Evolutionary conservation across 2,888 invertebrate genomes (phyloP).

Genomic region (Megalurothrips usitatus): DNA sequence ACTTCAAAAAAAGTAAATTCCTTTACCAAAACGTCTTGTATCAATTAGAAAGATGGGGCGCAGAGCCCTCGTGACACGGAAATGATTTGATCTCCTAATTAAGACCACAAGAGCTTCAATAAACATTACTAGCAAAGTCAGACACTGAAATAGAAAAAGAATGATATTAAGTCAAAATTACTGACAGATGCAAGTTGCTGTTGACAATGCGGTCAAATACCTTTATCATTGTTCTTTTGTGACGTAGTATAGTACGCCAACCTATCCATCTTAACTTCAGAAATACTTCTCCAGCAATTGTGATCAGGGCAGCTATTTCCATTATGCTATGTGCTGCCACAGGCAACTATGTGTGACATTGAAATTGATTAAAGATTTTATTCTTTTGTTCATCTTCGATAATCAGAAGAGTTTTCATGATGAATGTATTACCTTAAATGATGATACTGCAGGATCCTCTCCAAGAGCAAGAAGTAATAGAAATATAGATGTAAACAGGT

Average conservation of each 20-base stretch:
- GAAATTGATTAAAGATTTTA: not conserved
- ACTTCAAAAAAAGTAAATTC: constrained; percentile 41
- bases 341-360: constrained; percentile 53
- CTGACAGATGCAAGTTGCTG: constrained; percentile 27
- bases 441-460: constrained; percentile 73
- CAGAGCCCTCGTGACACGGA: constrained; percentile 78
- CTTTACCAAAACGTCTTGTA: constrained; percentile 74
- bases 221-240: constrained; percentile 81
- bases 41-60: constrained; percentile 86
- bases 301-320: constrained; percentile 68
- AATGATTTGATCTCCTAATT: constrained; percentile 75
- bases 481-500: constrained; percentile 68
- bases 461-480: constrained; percentile 71
- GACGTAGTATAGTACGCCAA: constrained; percentile 73
- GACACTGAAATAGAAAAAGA: constrained; percentile 53
- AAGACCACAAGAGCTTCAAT: constrained; percentile 75
- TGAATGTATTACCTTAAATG: constrained; percentile 55
- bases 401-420: not conserved
- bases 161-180: constrained; percentile 27
- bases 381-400: no score
- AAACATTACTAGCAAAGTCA: constrained; percentile 73
- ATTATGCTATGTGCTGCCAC: constrained; percentile 76
- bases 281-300: constrained; percentile 72
- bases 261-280: constrained; percentile 83
- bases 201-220: constrained; percentile 49